phyloP scores from a whole-genome alignment of 2,797 vertebrate genomes.

The Mus spretus region DNA sequence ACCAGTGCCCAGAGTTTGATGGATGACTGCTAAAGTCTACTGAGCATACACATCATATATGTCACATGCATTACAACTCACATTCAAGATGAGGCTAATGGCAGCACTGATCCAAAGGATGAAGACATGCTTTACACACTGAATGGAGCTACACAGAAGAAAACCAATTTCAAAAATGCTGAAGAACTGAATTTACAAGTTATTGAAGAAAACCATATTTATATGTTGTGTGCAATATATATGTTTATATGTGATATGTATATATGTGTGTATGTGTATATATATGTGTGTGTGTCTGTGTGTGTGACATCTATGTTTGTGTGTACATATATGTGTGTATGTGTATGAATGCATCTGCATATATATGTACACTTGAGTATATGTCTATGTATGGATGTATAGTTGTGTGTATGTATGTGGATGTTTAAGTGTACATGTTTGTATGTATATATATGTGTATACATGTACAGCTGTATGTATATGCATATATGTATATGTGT shows the following conservation, averaged over 20 bases:
- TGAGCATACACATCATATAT: neutral
- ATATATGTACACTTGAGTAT: too few relatives aligned
- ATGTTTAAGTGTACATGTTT: too few relatives aligned
- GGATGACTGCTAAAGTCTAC: neutral
- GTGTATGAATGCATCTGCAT: neutral
- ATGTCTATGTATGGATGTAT: too few relatives aligned
- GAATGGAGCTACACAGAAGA: constrained; percentile 35
- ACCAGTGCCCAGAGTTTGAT: neutral
- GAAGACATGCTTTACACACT: neutral
- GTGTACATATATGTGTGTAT: too few relatives aligned
- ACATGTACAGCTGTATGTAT: neutral
- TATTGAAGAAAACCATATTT: constrained; percentile 59
- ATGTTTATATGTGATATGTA: neutral
- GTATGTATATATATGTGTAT: neutral
- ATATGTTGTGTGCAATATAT: neutral
- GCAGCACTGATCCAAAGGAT: constrained; percentile 27
- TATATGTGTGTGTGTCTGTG: neutral
- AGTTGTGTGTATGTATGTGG: too few relatives aligned
- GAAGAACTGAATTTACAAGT: constrained; percentile 63
- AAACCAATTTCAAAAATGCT: constrained; percentile 45
- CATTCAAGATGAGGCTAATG: constrained; percentile 30
- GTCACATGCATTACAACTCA: neutral
- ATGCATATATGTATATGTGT: neutral
- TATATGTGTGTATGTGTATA: neutral
- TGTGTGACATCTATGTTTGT: too few relatives aligned